phyloP scores from a whole-genome alignment of 2,797 vertebrate genomes.

The Spizella passerina region DNA sequence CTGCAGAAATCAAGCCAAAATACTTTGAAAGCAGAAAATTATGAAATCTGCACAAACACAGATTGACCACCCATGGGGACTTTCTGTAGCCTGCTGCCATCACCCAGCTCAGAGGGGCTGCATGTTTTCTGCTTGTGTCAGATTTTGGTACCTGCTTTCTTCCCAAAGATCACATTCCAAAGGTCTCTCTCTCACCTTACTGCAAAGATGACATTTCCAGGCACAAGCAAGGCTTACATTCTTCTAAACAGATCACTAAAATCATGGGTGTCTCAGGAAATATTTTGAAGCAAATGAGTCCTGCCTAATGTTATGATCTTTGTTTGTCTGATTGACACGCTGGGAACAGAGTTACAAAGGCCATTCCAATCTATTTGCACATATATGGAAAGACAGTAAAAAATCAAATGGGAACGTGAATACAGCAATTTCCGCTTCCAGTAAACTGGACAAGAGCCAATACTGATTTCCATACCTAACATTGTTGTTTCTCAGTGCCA shows the following conservation, averaged over 20 bases:
- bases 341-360: neutral
- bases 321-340: neutral
- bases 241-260: neutral
- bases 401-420: neutral
- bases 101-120: neutral
- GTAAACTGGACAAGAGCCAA: neutral
- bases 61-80: accelerated
- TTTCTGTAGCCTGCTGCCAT: accelerated
- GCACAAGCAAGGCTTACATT: neutral
- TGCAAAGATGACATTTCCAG: neutral
- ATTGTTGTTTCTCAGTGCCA: neutral
- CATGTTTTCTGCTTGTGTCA: neutral
- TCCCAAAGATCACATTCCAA: neutral
- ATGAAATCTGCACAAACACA: neutral
- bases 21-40: neutral
- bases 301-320: neutral
- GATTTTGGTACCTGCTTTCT: neutral
- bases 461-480: neutral
- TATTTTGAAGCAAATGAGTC: neutral
- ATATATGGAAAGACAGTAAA: neutral
- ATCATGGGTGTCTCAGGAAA: neutral
- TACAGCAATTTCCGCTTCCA: neutral
- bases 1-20: neutral
- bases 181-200: neutral
- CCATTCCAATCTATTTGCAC: neutral